Conservation (phyloP, 1,140 invertebrate genomes). For the Caenorhabditis brenneri region DNA sequence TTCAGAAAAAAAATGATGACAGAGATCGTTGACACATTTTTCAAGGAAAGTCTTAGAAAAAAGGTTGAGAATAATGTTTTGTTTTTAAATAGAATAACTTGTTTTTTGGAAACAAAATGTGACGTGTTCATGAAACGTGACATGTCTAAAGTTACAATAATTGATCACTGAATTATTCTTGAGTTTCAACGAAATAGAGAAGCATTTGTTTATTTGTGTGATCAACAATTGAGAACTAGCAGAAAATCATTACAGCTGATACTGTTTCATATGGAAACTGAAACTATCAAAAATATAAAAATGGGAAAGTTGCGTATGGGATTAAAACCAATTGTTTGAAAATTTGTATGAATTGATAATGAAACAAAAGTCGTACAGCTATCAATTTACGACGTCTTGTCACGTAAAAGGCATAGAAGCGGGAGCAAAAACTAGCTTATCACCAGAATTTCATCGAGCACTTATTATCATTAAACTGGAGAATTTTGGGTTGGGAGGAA, state of each 20-base stretch:
- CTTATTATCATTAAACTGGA: neutral
- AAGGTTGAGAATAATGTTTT: neutral
- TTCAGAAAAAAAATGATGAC: neutral
- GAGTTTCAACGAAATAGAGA: slow-evolving; percentile 2
- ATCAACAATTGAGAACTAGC: neutral
- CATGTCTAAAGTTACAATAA: slow-evolving; percentile 4
- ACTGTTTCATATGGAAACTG: too few relatives aligned
- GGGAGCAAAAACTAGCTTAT: neutral
- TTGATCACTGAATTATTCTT: slow-evolving; percentile 10
- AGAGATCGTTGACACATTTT: slow-evolving; percentile 12
- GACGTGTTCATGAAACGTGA: slow-evolving; percentile 21
- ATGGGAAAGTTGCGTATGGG: too few relatives aligned
- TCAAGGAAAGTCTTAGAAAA: neutral
- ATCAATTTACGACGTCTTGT: neutral
- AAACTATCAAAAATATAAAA: neutral
- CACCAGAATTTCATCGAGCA: neutral
- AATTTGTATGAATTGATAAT: neutral
- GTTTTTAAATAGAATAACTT: slow-evolving; percentile 26
- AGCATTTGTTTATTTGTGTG: neutral
- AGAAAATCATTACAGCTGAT: neutral
- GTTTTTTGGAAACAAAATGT: slow-evolving; percentile 24
- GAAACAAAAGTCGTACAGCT: neutral
- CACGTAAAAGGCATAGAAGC: neutral
- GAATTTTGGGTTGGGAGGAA: neutral
- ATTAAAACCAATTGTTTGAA: neutral